Percentiles rank a stretch among this genome's conserved stretches.
These are phyloP conservation scores for Monochamus alternatus DNA, from an alignment of 2,888 invertebrate species.

Conservation along the genomic window DNA sequence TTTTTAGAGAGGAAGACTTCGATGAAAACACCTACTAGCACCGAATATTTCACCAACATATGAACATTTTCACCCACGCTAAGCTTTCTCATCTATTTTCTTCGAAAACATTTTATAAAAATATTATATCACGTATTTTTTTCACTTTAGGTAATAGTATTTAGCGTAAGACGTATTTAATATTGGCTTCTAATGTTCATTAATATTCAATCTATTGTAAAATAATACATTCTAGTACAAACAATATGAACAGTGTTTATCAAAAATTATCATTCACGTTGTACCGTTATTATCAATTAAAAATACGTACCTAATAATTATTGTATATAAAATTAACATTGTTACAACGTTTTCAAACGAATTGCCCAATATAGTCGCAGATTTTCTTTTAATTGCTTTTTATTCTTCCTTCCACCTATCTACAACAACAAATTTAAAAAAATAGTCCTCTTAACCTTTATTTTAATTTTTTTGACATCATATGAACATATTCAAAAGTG, in stretches of 20 bases:
- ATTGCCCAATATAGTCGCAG: slow-evolving; percentile 43
- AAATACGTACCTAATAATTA: slow-evolving; percentile 39
- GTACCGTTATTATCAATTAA: slow-evolving; percentile 35
- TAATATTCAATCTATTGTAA: slow-evolving; percentile 19
- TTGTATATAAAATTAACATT: slow-evolving; percentile 47
- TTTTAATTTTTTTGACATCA: too few relatives aligned
- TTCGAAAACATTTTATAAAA: slow-evolving; percentile 32
- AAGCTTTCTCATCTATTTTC: slow-evolving; percentile 47
- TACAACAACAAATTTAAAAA: too few relatives aligned
- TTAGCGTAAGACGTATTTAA: slow-evolving; percentile 25
- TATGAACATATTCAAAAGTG: too few relatives aligned
- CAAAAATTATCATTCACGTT: slow-evolving; percentile 36
- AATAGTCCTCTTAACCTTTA: too few relatives aligned
- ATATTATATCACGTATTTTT: slow-evolving; percentile 30
- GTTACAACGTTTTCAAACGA: slow-evolving; percentile 38
- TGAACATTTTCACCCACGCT: slow-evolving; percentile 44
- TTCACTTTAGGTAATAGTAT: slow-evolving; percentile 27
- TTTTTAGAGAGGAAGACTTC: slow-evolving; percentile 65
- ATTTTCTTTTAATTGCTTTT: slow-evolving; percentile 24
- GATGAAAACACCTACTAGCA: slow-evolving; percentile 65
- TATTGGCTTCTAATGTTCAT: slow-evolving; percentile 22
- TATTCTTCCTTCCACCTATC: background rate
- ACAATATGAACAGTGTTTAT: slow-evolving; percentile 33
- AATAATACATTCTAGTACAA: slow-evolving; percentile 43
- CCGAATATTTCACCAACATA: slow-evolving; percentile 43